Percentiles rank a stretch among this genome's conserved stretches.
Evolutionary conservation across 2,113 vertebrate genomes (phyloP).

Genomic region (Serinus canaria): DNA sequence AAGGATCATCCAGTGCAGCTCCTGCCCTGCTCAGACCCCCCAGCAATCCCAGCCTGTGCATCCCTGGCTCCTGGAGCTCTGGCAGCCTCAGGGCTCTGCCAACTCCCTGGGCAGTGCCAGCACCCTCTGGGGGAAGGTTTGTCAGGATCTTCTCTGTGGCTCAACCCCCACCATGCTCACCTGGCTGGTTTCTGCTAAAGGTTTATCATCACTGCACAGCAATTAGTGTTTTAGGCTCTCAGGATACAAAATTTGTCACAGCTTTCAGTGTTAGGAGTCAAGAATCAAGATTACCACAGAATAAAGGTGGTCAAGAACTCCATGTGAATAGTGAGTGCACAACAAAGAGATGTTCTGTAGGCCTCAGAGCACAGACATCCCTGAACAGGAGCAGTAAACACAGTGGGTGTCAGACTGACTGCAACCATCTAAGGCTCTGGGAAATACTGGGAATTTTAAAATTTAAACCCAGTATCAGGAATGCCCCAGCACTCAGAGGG

Average conservation of each 20-base stretch:
- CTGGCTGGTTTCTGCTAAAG: not conserved
- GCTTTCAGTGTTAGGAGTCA: not conserved
- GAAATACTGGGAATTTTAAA: not conserved
- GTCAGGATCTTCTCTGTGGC: not conserved
- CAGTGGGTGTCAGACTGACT: not conserved
- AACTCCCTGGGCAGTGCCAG: not conserved
- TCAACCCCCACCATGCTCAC: not conserved
- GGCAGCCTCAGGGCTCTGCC: accelerated
- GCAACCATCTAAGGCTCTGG: not conserved
- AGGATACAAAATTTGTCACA: not conserved
- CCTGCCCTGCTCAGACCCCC: not conserved
- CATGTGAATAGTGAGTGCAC: accelerated
- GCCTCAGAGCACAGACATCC: not conserved
- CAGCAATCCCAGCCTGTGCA: not conserved
- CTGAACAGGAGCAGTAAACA: not conserved
- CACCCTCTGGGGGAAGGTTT: not conserved
- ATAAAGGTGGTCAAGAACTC: not conserved
- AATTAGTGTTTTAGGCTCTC: not conserved
- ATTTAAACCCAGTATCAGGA: not conserved
- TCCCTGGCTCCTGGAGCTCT: not conserved
- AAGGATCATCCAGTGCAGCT: accelerated
- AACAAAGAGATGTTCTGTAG: not conserved
- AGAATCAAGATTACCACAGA: not conserved
- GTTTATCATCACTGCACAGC: not conserved
- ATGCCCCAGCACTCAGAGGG: not conserved